phyloP scores from a whole-genome alignment of 2,113 vertebrate species.

The Trinectes maculatus region DNA sequence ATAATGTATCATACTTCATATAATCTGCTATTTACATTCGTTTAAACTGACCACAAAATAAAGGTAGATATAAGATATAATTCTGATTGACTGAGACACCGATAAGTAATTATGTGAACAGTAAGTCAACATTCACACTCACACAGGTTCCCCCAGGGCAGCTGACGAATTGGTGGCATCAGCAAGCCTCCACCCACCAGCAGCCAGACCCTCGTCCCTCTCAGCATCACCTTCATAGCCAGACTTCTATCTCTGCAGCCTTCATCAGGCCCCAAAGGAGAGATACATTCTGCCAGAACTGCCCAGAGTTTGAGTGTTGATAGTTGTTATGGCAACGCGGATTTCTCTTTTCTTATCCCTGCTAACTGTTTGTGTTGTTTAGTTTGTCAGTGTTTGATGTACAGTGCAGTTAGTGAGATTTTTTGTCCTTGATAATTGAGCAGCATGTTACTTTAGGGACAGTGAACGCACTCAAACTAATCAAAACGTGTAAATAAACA shows the following conservation, averaged over 20 bases:
- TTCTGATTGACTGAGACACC: no score
- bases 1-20: background rate
- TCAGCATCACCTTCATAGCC: conserved; percentile 20
- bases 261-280: conserved; percentile 54
- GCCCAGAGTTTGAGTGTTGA: conserved; percentile 38
- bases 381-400: background rate
- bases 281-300: conserved; percentile 36
- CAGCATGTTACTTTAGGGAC: background rate
- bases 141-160: conserved; percentile 1
- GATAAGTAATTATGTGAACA: background rate
- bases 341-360: background rate
- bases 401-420: background rate
- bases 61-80: no score
- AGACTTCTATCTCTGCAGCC: conserved; percentile 4
- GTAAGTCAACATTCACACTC: background rate
- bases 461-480: no score
- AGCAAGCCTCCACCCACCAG: background rate
- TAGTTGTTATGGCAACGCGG: background rate
- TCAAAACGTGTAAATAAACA: no score
- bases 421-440: no score
- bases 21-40: no score
- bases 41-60: no score
- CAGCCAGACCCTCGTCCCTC: background rate
- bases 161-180: conserved; percentile 21
- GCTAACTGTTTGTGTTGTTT: background rate